These are phyloP conservation scores for Ophion slaviceki DNA, from an alignment of 2,888 invertebrate species.

Conservation along the genomic window DNA sequence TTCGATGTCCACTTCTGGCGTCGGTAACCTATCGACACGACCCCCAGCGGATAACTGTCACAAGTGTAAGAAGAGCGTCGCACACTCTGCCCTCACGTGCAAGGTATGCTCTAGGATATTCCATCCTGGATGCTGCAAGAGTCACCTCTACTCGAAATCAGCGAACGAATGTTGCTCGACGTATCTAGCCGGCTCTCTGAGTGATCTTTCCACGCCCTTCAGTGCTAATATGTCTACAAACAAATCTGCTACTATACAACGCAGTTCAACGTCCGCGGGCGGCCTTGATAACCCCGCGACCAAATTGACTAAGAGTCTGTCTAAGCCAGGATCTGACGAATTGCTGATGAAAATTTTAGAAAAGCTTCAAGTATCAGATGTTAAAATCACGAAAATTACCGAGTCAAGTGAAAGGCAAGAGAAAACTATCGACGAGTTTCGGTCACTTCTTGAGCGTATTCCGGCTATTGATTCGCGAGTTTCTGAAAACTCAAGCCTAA, in stretches of 20 bases:
- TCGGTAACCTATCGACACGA: no score
- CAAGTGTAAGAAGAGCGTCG: background rate
- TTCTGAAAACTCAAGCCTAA: background rate
- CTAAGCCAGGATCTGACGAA: no score
- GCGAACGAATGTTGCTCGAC: background rate
- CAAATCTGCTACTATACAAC: no score
- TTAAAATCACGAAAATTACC: background rate
- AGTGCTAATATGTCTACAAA: no score
- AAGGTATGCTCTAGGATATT: background rate
- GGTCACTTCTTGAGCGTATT: background rate
- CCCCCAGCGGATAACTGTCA: background rate
- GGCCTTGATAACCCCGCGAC: no score
- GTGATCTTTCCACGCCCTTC: no score
- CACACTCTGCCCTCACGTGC: background rate
- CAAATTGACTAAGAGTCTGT: no score
- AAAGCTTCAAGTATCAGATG: no score
- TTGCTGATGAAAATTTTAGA: no score
- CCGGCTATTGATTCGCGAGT: background rate
- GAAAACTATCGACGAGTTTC: background rate
- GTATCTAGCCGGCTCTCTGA: no score
- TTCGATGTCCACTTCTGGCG: no score
- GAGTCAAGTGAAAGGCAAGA: background rate
- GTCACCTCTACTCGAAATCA: background rate
- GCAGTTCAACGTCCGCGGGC: no score
- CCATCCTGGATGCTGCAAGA: background rate